A percentile compares a stretch with the other conserved stretches of the same genome.
Conservation (phyloP, 2,797 vertebrate species). For the Passerculus sandwichensis region DNA sequence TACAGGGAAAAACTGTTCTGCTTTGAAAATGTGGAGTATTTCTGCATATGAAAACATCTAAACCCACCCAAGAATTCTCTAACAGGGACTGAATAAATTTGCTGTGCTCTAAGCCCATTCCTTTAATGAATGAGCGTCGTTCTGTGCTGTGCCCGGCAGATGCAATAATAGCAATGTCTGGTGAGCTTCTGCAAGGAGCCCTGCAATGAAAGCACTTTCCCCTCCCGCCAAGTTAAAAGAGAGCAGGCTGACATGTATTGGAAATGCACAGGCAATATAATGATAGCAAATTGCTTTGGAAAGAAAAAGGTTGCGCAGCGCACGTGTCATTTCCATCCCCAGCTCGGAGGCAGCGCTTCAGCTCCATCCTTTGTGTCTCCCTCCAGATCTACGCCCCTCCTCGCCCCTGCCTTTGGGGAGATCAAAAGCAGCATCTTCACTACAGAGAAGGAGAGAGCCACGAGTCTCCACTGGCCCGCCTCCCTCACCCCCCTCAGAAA, state of each 20-base stretch:
- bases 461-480: rapidly evolving
- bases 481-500: not conserved
- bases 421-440: constrained; percentile 39
- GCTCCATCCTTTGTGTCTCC: constrained; percentile 11
- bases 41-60: not conserved
- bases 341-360: constrained; percentile 47
- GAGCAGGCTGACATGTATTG: constrained; percentile 73
- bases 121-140: constrained; percentile 49
- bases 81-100: constrained; percentile 9
- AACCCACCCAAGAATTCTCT: not conserved
- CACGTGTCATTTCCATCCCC: constrained; percentile 64
- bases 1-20: not conserved
- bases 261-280: constrained; percentile 73
- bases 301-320: constrained; percentile 56
- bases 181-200: constrained; percentile 58
- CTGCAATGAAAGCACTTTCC: constrained; percentile 71
- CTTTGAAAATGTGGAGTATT: not conserved
- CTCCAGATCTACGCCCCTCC: not conserved
- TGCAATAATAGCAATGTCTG: constrained; percentile 69
- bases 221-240: constrained; percentile 71
- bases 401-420: constrained; percentile 25
- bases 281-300: constrained; percentile 71
- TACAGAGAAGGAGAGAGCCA: not conserved
- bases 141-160: constrained; percentile 47
- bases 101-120: constrained; percentile 7